Evolutionary conservation across 2,113 vertebrate species (phyloP).

Genomic region (Peromyscus californicus): DNA sequence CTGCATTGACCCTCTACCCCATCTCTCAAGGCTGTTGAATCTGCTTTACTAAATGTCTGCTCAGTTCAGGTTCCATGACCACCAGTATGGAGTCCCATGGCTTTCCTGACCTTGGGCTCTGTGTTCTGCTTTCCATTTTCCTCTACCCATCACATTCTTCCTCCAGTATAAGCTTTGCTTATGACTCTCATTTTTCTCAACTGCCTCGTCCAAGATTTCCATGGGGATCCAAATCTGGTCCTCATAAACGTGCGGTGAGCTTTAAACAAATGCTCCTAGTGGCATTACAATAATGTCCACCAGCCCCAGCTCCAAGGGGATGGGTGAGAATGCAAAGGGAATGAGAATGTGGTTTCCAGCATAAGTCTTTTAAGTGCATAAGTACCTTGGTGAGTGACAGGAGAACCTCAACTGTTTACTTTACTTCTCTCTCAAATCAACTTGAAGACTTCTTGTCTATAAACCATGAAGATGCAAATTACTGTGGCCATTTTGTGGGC

Average conservation of each 20-base stretch:
- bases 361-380: slow-evolving; percentile 65
- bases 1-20: accelerated
- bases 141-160: neutral
- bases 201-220: slow-evolving; percentile 35
- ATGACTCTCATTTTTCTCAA: slow-evolving; percentile 52
- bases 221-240: slow-evolving; percentile 60
- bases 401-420: slow-evolving; percentile 65
- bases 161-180: neutral
- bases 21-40: neutral
- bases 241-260: slow-evolving; percentile 63
- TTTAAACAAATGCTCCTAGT: slow-evolving; percentile 65
- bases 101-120: neutral
- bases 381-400: slow-evolving; percentile 63
- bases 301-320: slow-evolving; percentile 32
- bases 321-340: slow-evolving; percentile 14
- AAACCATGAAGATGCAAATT: slow-evolving; percentile 75
- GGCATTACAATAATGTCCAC: slow-evolving; percentile 51
- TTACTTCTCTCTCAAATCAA: slow-evolving; percentile 62
- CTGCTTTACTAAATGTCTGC: neutral
- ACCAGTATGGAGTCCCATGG: neutral
- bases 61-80: neutral
- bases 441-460: slow-evolving; percentile 72
- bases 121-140: neutral
- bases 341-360: slow-evolving; percentile 69
- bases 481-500: slow-evolving; percentile 68